phyloP scores from a whole-genome alignment of 2,113 vertebrate genomes.

The Nothobranchius kuhntae region DNA sequence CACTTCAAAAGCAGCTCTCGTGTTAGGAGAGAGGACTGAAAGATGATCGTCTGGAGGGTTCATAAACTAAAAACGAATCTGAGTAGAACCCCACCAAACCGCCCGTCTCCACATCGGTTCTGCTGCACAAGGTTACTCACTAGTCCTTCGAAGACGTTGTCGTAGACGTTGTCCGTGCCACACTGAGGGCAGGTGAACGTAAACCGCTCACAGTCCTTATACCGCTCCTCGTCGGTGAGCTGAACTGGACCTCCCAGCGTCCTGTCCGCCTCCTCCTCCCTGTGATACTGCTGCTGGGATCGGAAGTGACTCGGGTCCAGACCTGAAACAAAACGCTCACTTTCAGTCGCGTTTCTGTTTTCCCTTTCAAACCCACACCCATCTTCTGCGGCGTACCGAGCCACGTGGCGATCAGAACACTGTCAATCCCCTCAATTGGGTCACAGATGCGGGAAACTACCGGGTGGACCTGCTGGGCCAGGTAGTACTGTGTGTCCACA shows the following conservation, averaged over 20 bases:
- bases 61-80: too few species aligned
- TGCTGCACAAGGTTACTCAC: conserved; percentile 78
- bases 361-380: background rate
- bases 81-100: too few species aligned
- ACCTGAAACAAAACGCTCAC: conserved; percentile 71
- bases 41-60: too few species aligned
- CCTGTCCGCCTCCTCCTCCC: conserved; percentile 90
- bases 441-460: conserved; percentile 97
- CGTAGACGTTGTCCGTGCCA: conserved; percentile 91
- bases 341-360: background rate
- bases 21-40: too few species aligned
- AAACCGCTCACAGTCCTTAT: conserved; percentile 92
- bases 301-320: conserved; percentile 94
- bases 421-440: conserved; percentile 94
- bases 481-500: conserved; percentile 94
- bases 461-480: conserved; percentile 95
- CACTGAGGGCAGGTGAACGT: conserved; percentile 89
- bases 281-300: conserved; percentile 87
- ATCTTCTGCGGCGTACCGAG: conserved; percentile 63
- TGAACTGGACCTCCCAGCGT: conserved; percentile 88
- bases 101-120: too few species aligned
- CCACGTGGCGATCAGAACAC: conserved; percentile 92
- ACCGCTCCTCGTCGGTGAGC: conserved; percentile 95
- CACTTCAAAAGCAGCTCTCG: too few species aligned
- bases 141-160: conserved; percentile 89